A percentile compares a stretch with the other conserved stretches of the same genome.
Conservation (phyloP, 2,113 vertebrate species). For the Meleagris gallopavo region DNA sequence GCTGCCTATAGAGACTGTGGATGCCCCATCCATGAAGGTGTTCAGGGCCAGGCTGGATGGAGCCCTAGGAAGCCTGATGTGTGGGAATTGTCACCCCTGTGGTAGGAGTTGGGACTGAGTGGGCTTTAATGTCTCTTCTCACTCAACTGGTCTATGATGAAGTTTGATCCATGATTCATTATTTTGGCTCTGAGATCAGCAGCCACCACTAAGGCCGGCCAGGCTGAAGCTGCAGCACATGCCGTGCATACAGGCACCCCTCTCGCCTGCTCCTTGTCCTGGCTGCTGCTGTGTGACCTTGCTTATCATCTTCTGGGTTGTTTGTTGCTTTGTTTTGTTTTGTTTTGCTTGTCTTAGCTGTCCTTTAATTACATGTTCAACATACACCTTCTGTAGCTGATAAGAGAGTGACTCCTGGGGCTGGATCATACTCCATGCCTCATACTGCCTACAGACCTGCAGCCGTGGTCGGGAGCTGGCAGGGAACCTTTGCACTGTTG, state of each 20-base stretch:
- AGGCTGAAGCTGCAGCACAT: background rate
- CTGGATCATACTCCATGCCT: background rate
- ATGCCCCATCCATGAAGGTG: background rate
- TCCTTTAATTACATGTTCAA: fast-evolving
- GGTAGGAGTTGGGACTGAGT: background rate
- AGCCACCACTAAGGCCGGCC: background rate
- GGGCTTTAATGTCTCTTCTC: background rate
- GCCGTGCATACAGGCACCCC: background rate
- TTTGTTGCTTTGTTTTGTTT: background rate
- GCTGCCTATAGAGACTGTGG: background rate
- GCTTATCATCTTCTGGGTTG: background rate
- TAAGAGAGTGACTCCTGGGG: background rate
- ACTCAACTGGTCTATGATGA: background rate
- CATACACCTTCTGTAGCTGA: fast-evolving
- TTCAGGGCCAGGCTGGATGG: background rate
- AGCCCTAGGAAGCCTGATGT: background rate
- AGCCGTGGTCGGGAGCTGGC: fast-evolving
- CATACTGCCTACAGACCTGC: fast-evolving
- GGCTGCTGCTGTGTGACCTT: background rate
- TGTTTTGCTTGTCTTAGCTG: background rate
- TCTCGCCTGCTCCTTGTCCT: fast-evolving
- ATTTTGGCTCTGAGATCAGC: background rate
- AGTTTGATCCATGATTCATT: background rate
- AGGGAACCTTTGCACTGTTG: background rate
- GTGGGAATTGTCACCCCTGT: background rate